phyloP scores from a whole-genome alignment of 2,113 vertebrate species.

The Herpetotheres cachinnans region DNA sequence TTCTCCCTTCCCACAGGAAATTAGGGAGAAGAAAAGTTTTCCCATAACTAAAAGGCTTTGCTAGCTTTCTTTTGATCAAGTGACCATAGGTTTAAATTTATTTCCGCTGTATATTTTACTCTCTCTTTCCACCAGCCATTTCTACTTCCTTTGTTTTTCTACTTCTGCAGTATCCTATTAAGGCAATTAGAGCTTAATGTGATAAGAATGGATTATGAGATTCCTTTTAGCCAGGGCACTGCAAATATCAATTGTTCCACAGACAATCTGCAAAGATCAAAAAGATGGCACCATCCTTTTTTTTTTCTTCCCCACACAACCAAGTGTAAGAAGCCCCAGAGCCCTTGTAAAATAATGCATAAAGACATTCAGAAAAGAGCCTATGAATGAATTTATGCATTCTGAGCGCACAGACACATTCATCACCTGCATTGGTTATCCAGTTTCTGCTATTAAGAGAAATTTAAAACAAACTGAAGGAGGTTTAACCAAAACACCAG shows the following conservation, averaged over 20 bases:
- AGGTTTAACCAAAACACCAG: neutral
- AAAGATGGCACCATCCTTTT: neutral
- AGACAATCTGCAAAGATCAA: neutral
- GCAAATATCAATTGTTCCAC: neutral
- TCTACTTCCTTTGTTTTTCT: neutral
- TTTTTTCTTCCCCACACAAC: neutral
- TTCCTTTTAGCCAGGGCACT: neutral
- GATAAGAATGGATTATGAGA: neutral
- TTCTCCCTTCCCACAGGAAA: conserved; percentile 62
- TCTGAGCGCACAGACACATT: neutral
- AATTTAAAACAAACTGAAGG: neutral
- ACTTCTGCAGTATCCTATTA: neutral
- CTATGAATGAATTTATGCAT: neutral
- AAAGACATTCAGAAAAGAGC: neutral
- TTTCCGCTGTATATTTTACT: neutral
- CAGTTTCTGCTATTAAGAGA: neutral
- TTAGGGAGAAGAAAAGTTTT: conserved; percentile 2
- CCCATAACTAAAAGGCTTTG: conserved; percentile 30
- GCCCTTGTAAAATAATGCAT: neutral
- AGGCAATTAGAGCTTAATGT: neutral
- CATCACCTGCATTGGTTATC: neutral
- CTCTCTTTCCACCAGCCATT: neutral
- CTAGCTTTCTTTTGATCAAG: conserved; percentile 21
- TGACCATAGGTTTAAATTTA: neutral
- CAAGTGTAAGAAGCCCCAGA: neutral